These are phyloP conservation scores for Lasaia peninsularis DNA, from an alignment of 1,140 invertebrate genomes.

Conservation along the genomic window DNA sequence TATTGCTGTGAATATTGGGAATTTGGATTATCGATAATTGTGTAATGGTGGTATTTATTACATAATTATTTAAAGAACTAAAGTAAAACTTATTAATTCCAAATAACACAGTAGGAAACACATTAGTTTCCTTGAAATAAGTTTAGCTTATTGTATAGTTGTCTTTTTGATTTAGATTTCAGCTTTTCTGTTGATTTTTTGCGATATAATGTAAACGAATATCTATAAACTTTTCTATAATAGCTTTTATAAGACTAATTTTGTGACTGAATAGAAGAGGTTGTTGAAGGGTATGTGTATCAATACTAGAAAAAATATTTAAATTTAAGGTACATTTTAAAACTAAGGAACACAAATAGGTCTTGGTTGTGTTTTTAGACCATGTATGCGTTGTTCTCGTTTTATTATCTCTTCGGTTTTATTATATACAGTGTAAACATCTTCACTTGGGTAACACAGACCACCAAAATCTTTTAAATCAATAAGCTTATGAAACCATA, in stretches of 20 bases:
- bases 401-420: too few relatives aligned
- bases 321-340: not conserved
- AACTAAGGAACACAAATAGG: slow-evolving; percentile 4
- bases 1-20: too few relatives aligned
- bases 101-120: not conserved
- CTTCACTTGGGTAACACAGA: too few relatives aligned
- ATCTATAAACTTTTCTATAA: slow-evolving; percentile 1
- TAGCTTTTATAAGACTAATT: slow-evolving; percentile 1
- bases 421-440: too few relatives aligned
- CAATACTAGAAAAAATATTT: not conserved
- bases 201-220: not conserved
- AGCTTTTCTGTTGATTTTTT: not conserved
- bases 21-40: too few relatives aligned
- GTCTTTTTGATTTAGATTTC: not conserved
- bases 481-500: too few relatives aligned
- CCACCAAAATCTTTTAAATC: too few relatives aligned
- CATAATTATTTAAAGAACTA: too few relatives aligned
- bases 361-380: not conserved
- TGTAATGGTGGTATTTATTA: too few relatives aligned
- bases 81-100: too few relatives aligned
- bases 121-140: not conserved
- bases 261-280: not conserved
- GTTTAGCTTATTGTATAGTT: too few relatives aligned
- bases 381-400: not conserved
- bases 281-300: not conserved